Evolutionary conservation across 2,797 vertebrate species (phyloP).

Genomic region (Picus viridis): DNA sequence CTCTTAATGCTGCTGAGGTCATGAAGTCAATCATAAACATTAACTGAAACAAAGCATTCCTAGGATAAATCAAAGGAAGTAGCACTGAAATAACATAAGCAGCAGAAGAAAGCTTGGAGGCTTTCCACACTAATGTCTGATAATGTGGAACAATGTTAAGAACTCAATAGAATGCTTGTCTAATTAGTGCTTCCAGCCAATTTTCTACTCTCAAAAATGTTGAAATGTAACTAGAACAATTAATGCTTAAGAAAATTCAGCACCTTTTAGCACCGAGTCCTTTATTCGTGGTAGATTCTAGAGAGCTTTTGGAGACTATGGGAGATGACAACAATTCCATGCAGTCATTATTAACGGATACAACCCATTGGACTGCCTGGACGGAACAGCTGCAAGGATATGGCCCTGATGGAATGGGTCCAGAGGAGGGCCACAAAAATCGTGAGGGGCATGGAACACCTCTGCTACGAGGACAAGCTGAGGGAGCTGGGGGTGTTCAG

Average conservation of each 20-base stretch:
- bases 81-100: conserved; percentile 72
- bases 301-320: neutral
- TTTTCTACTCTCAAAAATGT: conserved; percentile 18
- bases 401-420: too few relatives aligned
- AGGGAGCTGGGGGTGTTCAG: too few relatives aligned
- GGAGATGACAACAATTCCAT: neutral
- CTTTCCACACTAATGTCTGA: conserved; percentile 72
- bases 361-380: neutral
- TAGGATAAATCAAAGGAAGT: conserved; percentile 76
- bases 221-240: neutral
- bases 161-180: conserved; percentile 24
- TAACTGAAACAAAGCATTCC: conserved; percentile 76
- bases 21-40: conserved; percentile 64
- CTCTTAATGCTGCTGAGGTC: conserved; percentile 70
- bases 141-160: conserved; percentile 71
- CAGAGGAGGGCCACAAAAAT: too few relatives aligned
- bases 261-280: neutral
- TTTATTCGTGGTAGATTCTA: neutral
- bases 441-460: too few relatives aligned
- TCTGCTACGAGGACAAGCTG: too few relatives aligned
- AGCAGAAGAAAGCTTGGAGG: conserved; percentile 66
- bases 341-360: neutral
- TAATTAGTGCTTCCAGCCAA: conserved; percentile 47
- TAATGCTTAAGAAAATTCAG: neutral
- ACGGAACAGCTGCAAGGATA: neutral